Conservation (phyloP, 2,888 invertebrate genomes). For the Tenthredo livida region DNA sequence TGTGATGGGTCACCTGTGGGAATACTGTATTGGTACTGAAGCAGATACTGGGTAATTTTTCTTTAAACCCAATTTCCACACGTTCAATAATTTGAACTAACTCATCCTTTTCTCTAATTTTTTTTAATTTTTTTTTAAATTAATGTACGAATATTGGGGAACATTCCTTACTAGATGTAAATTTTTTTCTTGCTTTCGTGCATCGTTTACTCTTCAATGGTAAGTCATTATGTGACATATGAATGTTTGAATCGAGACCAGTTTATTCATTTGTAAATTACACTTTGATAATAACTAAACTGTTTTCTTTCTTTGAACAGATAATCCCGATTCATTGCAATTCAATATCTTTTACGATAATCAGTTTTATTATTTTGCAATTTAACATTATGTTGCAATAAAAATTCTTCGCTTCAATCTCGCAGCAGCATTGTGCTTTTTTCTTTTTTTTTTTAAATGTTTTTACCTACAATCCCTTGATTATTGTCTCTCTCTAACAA, state of each 20-base stretch:
- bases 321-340: not conserved
- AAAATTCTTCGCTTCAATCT: not conserved
- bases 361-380: slow-evolving; percentile 28
- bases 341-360: not conserved
- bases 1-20: slow-evolving; percentile 97
- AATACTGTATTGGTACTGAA: slow-evolving; percentile 90
- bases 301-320: not conserved
- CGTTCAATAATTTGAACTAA: slow-evolving; percentile 2
- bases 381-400: not conserved
- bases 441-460: not conserved
- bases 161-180: slow-evolving; percentile 10
- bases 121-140: not conserved
- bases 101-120: not conserved
- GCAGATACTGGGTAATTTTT: slow-evolving; percentile 85
- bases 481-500: not conserved
- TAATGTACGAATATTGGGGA: slow-evolving; percentile 19
- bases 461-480: not conserved
- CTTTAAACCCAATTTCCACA: slow-evolving; percentile 38
- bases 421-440: not conserved
- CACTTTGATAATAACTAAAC: slow-evolving; percentile 9
- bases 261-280: slow-evolving; percentile 40
- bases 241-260: not conserved
- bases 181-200: slow-evolving; percentile 18
- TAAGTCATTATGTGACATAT: slow-evolving; percentile 24
- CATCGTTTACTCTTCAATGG: slow-evolving; percentile 8